These are phyloP conservation scores for Arge pagana DNA, from an alignment of 2,888 invertebrate genomes.

Conservation along the genomic window DNA sequence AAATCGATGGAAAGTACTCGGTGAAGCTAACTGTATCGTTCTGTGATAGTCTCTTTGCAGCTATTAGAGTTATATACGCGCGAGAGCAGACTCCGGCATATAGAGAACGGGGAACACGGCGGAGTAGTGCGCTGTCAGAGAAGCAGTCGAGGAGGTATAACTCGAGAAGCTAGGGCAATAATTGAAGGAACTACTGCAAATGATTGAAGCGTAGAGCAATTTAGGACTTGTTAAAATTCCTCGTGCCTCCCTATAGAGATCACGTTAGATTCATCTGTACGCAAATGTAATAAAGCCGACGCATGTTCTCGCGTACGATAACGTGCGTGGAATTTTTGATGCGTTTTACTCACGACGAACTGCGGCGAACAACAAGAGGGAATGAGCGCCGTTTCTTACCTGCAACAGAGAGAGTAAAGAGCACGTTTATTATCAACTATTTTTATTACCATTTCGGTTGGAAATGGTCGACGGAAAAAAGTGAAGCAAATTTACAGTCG, in stretches of 20 bases:
- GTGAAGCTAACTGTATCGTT: slow-evolving; percentile 1
- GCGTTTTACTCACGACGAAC: slow-evolving; percentile 53
- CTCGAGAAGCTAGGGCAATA: not conserved
- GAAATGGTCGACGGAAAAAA: too few relatives aligned
- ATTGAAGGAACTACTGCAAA: slow-evolving; percentile 13
- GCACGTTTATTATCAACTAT: not conserved
- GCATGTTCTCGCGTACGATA: slow-evolving; percentile 24
- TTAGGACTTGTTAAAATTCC: slow-evolving; percentile 20
- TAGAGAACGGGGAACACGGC: not conserved
- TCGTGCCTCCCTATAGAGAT: too few relatives aligned
- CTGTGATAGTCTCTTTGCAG: slow-evolving; percentile 12
- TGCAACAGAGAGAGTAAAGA: slow-evolving; percentile 39
- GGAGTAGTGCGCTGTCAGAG: slow-evolving; percentile 5
- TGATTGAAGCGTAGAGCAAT: slow-evolving; percentile 22
- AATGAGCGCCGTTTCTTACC: too few relatives aligned
- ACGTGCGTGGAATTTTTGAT: slow-evolving; percentile 35
- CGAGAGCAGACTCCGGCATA: not conserved
- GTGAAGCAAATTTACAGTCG: too few relatives aligned
- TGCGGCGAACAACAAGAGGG: too few relatives aligned
- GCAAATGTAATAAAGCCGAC: slow-evolving; percentile 3
- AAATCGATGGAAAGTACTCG: slow-evolving; percentile 9
- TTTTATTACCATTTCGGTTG: too few relatives aligned
- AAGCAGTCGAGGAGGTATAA: too few relatives aligned
- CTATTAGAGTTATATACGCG: not conserved
- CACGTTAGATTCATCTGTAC: too few relatives aligned